Evolutionary conservation across 2,113 vertebrate genomes (phyloP).

Genomic region (Pseudolaguvia tuberculata): DNA sequence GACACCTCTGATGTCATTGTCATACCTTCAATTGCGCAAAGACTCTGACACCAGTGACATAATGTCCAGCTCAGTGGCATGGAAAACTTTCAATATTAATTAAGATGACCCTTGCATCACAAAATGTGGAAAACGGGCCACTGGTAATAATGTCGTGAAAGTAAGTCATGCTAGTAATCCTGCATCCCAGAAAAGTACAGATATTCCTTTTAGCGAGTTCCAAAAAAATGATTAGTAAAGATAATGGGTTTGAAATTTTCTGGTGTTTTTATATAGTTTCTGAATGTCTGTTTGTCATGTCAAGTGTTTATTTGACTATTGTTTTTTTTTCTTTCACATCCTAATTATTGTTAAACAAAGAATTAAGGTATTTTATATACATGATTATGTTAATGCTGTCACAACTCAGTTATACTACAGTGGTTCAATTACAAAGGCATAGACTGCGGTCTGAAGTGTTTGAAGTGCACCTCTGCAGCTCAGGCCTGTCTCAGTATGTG

Average conservation of each 20-base stretch:
- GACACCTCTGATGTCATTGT: too few relatives aligned
- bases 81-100: too few relatives aligned
- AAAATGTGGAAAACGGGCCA: too few relatives aligned
- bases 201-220: too few relatives aligned
- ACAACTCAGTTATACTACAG: conserved; percentile 48
- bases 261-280: neutral
- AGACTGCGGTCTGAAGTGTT: conserved; percentile 46
- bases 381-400: conserved; percentile 47
- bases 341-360: neutral
- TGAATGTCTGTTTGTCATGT: neutral
- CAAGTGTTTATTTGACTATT: neutral
- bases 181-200: too few relatives aligned
- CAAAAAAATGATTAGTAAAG: neutral
- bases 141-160: too few relatives aligned
- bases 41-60: too few relatives aligned
- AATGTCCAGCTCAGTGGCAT: too few relatives aligned
- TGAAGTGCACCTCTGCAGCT: conserved; percentile 38
- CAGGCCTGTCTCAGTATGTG: conserved; percentile 40
- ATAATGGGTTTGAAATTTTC: neutral
- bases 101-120: too few relatives aligned
- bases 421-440: conserved; percentile 55
- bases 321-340: neutral
- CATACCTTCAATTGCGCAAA: too few relatives aligned
- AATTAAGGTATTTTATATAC: neutral
- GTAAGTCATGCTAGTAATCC: too few relatives aligned